Percentiles rank a stretch among this genome's conserved stretches.
Evolutionary conservation across 2,797 vertebrate species (phyloP).

Genomic region (Artibeus lituratus): DNA sequence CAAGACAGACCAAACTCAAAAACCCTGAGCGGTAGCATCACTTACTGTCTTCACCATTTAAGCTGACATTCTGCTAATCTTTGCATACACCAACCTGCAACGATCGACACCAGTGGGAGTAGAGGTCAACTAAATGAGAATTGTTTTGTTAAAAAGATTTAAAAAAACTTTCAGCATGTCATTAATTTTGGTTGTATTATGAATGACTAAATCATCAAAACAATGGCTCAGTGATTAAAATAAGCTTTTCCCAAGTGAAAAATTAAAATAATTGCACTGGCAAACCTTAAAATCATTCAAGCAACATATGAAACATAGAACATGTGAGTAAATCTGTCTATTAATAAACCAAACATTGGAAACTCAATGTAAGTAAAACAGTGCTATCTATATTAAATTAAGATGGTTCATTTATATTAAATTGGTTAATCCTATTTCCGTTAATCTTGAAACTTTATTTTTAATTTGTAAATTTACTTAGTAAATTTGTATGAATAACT

Average conservation of each 20-base stretch:
- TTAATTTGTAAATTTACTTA: neutral
- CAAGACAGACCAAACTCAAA: neutral
- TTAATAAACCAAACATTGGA: neutral
- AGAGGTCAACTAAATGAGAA: neutral
- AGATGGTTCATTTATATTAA: neutral
- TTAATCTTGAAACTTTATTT: neutral
- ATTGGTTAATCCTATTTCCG: neutral
- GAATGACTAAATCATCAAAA: neutral
- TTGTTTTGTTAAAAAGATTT: neutral
- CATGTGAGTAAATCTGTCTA: neutral
- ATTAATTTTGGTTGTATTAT: neutral
- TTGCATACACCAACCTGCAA: neutral
- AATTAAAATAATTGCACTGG: neutral
- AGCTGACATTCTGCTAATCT: neutral
- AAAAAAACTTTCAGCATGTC: neutral
- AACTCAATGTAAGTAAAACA: neutral
- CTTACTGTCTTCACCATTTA: neutral
- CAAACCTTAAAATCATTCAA: neutral
- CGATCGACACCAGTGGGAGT: neutral
- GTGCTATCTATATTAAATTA: neutral
- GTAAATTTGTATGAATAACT: neutral
- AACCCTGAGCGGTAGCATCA: neutral
- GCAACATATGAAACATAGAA: neutral
- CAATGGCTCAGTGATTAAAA: neutral
- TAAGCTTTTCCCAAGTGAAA: neutral